Evolutionary conservation across 2,113 vertebrate genomes (phyloP).

Genomic region (Hymenochirus boettgeri): DNA sequence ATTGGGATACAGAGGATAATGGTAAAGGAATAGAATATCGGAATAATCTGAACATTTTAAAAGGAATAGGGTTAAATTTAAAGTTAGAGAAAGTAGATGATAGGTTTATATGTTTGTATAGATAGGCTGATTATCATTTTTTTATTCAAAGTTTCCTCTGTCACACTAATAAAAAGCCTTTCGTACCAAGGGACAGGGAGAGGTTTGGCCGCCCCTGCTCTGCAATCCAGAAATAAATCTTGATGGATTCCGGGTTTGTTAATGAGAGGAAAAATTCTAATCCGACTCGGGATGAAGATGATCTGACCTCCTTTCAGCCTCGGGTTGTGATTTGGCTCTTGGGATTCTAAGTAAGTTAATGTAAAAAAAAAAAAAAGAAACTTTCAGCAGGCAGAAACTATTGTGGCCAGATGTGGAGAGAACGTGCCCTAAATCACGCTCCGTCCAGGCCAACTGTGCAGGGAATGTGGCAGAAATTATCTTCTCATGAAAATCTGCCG

Average conservation of each 20-base stretch:
- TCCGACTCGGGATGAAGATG: constrained; percentile 6
- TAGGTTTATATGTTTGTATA: too few relatives aligned
- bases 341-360: constrained; percentile 23
- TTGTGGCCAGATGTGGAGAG: constrained; percentile 35
- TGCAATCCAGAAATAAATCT: neutral
- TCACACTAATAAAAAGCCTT: too few relatives aligned
- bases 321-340: constrained; percentile 8
- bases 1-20: too few relatives aligned
- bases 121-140: too few relatives aligned
- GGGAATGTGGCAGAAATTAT: constrained; percentile 38
- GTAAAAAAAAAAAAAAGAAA: constrained; percentile 6
- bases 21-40: too few relatives aligned
- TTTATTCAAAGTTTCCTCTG: too few relatives aligned
- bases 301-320: constrained; percentile 30
- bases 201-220: neutral
- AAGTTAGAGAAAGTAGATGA: too few relatives aligned
- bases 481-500: constrained; percentile 29
- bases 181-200: neutral
- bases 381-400: constrained; percentile 23
- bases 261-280: constrained; percentile 4
- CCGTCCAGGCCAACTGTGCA: constrained; percentile 30
- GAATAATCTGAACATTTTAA: too few relatives aligned
- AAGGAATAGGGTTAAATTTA: too few relatives aligned
- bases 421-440: constrained; percentile 34
- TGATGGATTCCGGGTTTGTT: neutral